These are phyloP conservation scores for Piprites chloris DNA, from an alignment of 2,113 vertebrate genomes.

Conservation along the genomic window DNA sequence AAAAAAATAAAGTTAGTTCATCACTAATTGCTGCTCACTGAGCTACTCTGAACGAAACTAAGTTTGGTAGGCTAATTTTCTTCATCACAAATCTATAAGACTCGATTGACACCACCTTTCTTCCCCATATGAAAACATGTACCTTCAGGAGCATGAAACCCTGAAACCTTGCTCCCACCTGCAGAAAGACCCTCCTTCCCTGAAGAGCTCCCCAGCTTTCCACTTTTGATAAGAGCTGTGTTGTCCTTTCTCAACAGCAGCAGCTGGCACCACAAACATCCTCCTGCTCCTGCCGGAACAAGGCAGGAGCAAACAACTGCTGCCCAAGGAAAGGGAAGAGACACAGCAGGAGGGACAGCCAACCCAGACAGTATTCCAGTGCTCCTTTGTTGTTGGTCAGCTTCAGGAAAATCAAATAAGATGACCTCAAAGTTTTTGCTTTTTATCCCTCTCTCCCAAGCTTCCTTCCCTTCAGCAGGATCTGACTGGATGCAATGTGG, in stretches of 20 bases:
- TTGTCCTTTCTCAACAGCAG: not conserved
- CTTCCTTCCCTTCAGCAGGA: not conserved
- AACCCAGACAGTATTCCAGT: not conserved
- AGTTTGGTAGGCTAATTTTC: fast-evolving
- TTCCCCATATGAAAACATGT: not conserved
- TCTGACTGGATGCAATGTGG: not conserved
- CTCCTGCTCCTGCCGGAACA: not conserved
- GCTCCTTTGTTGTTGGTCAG: not conserved
- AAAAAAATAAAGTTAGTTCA: not conserved
- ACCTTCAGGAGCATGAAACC: not conserved
- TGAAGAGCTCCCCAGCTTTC: not conserved
- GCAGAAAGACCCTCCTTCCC: not conserved
- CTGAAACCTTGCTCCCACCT: not conserved
- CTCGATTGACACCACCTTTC: fast-evolving
- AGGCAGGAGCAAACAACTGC: not conserved
- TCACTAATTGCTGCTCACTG: not conserved
- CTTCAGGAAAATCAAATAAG: not conserved
- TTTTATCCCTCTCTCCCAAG: not conserved
- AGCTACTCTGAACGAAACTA: not conserved
- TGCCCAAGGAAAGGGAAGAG: not conserved
- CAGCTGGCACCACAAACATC: not conserved
- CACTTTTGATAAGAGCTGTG: not conserved
- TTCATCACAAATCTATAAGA: not conserved
- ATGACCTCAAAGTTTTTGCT: not conserved
- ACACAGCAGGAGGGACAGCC: not conserved